These are phyloP conservation scores for Cydia pomonella DNA, from an alignment of 1,140 invertebrate species.

Conservation along the genomic window DNA sequence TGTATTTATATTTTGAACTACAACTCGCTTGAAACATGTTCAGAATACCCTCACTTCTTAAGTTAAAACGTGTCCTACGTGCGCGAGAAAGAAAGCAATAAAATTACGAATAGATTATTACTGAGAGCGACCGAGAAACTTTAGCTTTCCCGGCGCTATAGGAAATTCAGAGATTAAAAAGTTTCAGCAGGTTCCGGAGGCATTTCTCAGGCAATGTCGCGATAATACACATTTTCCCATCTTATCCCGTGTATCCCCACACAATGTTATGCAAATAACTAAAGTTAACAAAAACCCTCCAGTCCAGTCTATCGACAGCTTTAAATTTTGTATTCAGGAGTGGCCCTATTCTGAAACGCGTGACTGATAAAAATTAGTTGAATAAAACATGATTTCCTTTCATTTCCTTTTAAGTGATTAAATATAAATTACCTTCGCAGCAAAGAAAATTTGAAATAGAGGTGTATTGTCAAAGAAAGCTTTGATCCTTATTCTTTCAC, in stretches of 20 bases:
- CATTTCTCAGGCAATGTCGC: slow-evolving; percentile 48
- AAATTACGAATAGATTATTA: slow-evolving; percentile 30
- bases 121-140: slow-evolving; percentile 42
- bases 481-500: no score
- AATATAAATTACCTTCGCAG: not conserved
- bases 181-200: slow-evolving; percentile 54
- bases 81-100: slow-evolving; percentile 19
- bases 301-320: slow-evolving; percentile 7
- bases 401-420: not conserved
- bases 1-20: not conserved
- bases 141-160: slow-evolving; percentile 48
- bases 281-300: slow-evolving; percentile 15
- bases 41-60: not conserved
- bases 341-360: not conserved
- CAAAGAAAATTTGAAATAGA: no score
- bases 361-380: not conserved
- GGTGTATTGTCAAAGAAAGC: no score
- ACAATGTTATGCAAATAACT: slow-evolving; percentile 30
- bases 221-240: slow-evolving; percentile 55
- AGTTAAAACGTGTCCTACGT: slow-evolving; percentile 23
- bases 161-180: slow-evolving; percentile 59
- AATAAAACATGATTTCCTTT: not conserved
- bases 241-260: not conserved
- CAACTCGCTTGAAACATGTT: not conserved
- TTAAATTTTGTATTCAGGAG: not conserved